phyloP scores from a whole-genome alignment of 2,797 vertebrate species.

The Morus bassanus region DNA sequence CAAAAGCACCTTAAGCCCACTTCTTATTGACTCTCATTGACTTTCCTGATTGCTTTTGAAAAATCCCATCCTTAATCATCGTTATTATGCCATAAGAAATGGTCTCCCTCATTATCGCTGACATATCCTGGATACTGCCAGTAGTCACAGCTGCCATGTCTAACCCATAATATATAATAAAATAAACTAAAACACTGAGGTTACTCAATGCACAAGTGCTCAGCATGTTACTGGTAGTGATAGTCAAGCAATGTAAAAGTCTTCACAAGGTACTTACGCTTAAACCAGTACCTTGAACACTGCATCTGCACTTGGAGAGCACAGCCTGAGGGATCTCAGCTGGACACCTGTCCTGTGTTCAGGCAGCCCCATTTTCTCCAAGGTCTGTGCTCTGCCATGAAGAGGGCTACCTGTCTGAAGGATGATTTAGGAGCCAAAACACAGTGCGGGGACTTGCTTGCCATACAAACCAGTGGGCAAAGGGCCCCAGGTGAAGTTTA shows the following conservation, averaged over 20 bases:
- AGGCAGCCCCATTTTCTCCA: neutral
- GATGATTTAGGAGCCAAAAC: neutral
- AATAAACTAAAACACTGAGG: neutral
- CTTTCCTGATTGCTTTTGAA: neutral
- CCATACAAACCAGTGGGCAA: neutral
- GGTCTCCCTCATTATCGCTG: neutral
- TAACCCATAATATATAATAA: neutral
- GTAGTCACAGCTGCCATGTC: neutral
- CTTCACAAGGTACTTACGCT: neutral
- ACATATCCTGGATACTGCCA: neutral
- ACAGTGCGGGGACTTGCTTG: neutral
- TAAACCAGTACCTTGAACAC: neutral
- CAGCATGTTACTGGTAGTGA: too few relatives aligned
- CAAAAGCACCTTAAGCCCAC: constrained; percentile 4
- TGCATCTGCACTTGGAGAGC: neutral
- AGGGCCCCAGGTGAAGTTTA: neutral
- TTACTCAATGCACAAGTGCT: neutral
- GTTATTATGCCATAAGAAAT: neutral
- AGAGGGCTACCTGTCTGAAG: neutral
- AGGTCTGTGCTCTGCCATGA: neutral
- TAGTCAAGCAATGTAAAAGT: neutral
- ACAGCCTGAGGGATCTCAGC: neutral
- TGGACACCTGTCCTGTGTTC: neutral
- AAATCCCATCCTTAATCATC: neutral
- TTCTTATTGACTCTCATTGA: constrained; percentile 27